Percentiles rank a stretch among this genome's conserved stretches.
phyloP scores from a whole-genome alignment of 2,888 invertebrate species.

The Sphecodes monilicornis region DNA sequence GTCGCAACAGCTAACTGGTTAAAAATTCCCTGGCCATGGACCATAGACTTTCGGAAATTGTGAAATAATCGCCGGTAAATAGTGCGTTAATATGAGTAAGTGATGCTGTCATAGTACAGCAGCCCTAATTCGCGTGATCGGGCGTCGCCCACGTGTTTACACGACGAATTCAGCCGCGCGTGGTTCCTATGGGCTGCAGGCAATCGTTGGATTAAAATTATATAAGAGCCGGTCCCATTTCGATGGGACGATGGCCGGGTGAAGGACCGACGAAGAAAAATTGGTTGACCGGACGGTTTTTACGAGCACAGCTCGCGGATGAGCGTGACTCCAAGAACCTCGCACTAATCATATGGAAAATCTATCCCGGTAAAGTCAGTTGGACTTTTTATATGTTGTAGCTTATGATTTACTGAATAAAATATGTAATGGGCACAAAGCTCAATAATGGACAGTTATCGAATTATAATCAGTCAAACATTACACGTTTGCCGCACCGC shows the following conservation, averaged over 20 bases:
- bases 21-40: no score
- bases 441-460: no score
- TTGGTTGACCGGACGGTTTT: background rate
- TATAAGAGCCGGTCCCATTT: slow-evolving; percentile 30
- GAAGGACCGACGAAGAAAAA: slow-evolving; percentile 12
- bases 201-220: slow-evolving; percentile 35
- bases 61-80: no score
- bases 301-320: background rate
- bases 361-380: no score
- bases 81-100: background rate
- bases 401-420: no score
- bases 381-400: no score
- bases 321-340: slow-evolving; percentile 8
- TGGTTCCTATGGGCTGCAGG: slow-evolving; percentile 52
- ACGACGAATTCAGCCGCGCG: slow-evolving; percentile 59
- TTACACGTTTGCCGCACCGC: no score
- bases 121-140: background rate
- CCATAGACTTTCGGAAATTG: no score
- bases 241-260: background rate
- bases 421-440: no score
- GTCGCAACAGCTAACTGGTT: no score
- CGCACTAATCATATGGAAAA: no score
- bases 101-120: background rate
- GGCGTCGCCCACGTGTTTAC: slow-evolving; percentile 46
- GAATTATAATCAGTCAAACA: no score